phyloP scores from a whole-genome alignment of 1,140 invertebrate genomes.

The Drosophila biarmipes region DNA sequence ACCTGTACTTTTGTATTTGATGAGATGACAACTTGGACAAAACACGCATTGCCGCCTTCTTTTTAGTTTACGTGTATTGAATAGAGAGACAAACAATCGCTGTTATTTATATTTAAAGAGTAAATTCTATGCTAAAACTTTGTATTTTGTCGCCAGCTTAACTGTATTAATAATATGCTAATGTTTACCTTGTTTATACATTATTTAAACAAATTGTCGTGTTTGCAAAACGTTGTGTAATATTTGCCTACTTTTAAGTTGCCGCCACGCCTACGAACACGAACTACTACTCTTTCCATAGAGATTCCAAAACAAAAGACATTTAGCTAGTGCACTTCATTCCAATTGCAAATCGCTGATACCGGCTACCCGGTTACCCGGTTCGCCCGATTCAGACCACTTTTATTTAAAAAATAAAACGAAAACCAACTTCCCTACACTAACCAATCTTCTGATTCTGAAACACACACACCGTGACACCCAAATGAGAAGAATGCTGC shows the following conservation, averaged over 20 bases:
- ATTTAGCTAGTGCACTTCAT: constrained; percentile 56
- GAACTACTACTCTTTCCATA: constrained; percentile 38
- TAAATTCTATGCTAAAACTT: constrained; percentile 51
- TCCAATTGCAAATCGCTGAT: constrained; percentile 45
- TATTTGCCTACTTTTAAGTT: constrained; percentile 82
- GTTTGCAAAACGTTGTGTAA: constrained; percentile 80
- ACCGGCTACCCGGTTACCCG: constrained; percentile 5
- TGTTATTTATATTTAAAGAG: constrained; percentile 74
- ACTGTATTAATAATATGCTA: constrained; percentile 81
- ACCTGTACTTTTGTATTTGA: constrained; percentile 30
- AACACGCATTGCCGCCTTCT: constrained; percentile 55
- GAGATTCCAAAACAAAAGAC: constrained; percentile 20
- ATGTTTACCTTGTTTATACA: constrained; percentile 79
- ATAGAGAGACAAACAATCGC: constrained; percentile 54
- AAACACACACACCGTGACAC: constrained; percentile 27
- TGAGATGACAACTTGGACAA: constrained; percentile 58
- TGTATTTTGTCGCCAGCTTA: constrained; percentile 78
- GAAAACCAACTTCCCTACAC: constrained; percentile 17
- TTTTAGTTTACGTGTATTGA: constrained; percentile 68
- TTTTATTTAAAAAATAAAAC: constrained; percentile 52
- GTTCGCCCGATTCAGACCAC: constrained; percentile 6
- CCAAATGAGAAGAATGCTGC: constrained; percentile 35
- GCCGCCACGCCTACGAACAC: constrained; percentile 53
- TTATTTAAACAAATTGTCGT: constrained; percentile 67
- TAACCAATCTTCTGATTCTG: constrained; percentile 34